Base-by-base conservation (phyloP, 1,140 invertebrate genomes). In the Panulirus ornatus region DNA sequence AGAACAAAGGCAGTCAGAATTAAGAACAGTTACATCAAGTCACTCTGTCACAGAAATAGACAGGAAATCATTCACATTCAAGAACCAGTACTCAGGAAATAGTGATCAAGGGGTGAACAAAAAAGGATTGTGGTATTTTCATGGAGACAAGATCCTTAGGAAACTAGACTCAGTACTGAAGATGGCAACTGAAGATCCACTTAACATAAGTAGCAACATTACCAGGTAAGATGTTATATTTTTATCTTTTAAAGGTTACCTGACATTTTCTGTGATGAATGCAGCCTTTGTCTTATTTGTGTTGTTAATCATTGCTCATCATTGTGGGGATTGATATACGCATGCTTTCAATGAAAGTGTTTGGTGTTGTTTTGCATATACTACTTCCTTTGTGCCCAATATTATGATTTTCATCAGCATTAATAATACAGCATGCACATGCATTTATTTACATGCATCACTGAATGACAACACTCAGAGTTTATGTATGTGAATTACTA, bases 171-270 rank as follows among this genome's bases (percentile, higher is more conserved):
- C 27, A 8, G 78, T 88, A 42, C 22, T 88, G 63, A 88, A 73
- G 47, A 88, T 88, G 58, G 86, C 86, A 34, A 88, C 40, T 51
- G 86, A 88, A 71, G 78, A 88, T n/a, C 86, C 86, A 44, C 40
- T 88, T 34, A 71, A 36, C 63, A 34, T 88, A 14, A 51, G 30
- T 71, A 40, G 14, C 11, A 34, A 27, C 58, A 71, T n/a, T 6
- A 34, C 47, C 36, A 83, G 54, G 76, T 87, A 87, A 76, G 75
- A 63, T n/a, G n/a, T n/a, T 42, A 22, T 75, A 44, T 19, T 44
- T n/a, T n/a, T n/a, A n/a, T n/a, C n/a, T n/a, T n/a, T n/a, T 78
- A 19, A 2, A 30, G 42, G 16, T 51, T 19, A 11, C n/a, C 51
- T 79, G 40, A 8, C 51, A 27, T 51, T 78, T 5, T 47, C 47